Evolutionary conservation across 2,888 invertebrate genomes (phyloP).

Genomic region (Anorthoa munda): DNA sequence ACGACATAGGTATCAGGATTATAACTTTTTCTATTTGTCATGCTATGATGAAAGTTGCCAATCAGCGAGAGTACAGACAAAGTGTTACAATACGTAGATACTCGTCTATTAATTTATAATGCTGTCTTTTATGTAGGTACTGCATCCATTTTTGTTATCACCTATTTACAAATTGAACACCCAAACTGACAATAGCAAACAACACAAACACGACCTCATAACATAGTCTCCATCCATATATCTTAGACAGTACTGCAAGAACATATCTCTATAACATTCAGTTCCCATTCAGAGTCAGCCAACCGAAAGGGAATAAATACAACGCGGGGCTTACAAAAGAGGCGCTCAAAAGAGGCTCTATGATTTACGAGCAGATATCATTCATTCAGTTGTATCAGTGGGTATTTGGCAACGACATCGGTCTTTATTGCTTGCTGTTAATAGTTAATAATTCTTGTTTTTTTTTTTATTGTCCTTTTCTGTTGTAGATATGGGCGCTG

Average conservation of each 20-base stretch:
- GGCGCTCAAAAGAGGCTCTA: conserved; percentile 71
- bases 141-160: background rate
- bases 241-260: conserved; percentile 61
- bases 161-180: conserved; percentile 40
- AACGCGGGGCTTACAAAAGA: conserved; percentile 68
- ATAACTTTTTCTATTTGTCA: background rate
- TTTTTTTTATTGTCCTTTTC: conserved; percentile 60
- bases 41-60: background rate
- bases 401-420: conserved; percentile 62
- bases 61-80: background rate
- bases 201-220: conserved; percentile 36
- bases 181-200: conserved; percentile 24
- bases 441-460: conserved; percentile 65
- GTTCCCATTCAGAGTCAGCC: conserved; percentile 71
- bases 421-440: conserved; percentile 62
- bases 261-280: conserved; percentile 67
- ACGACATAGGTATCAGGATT: background rate
- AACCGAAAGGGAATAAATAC: conserved; percentile 72
- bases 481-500: conserved; percentile 29
- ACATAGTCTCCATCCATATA: conserved; percentile 30
- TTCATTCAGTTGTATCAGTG: conserved; percentile 67
- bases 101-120: conserved; percentile 2
- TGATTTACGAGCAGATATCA: conserved; percentile 80
- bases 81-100: background rate
- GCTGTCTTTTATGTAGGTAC: background rate